Evolutionary conservation across 2,113 vertebrate species (phyloP), one percentile per base, ranked within the genome.

Genomic region (Ameiurus melas): DNA sequence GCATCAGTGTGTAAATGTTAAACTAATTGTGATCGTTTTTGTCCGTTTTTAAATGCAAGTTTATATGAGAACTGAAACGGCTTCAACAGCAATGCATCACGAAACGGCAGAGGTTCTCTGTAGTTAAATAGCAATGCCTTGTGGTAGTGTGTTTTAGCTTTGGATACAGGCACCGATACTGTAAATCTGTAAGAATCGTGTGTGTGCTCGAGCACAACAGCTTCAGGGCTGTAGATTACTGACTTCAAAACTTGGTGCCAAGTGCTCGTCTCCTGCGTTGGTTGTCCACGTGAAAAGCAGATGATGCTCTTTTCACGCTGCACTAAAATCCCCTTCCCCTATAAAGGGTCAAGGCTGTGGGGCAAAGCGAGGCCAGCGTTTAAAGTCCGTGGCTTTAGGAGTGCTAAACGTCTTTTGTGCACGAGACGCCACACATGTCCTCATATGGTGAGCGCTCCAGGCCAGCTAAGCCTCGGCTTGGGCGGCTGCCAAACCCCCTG

Each of bases 391-490:
- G 39, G 71, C 84, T 73, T 77, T 55, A 66, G 77, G 58, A 89
- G 86, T 88, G 84, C 89, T 91, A 87, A 91, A 92, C 86, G 86
- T 66, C 84, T 85, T 84, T 84, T 86, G 79, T 66, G 36, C 85
- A 87, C 43, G 66, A 83, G 78, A 78, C 60, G 36, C n/a, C 1
- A 73, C 62, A 88, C 81, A 90, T 90, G 90, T 90, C 91, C 92
- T 91, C 92, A 87, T 92, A 92, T 92, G 91, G 91, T 64, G 77
- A 90, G 83, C 81, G 83, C 60, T 57, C 51, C 66, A 12, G 85
- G 62, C 77, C 86, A 64, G 88, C 80, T 80, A 43, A 73, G 86
- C 39, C 10, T 64, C 27, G 20, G 78, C 66, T 81, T 91, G 90
- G 86, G 84, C 27, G 53, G 4, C 78, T 66, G 87, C 90, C 90